Conservation (phyloP, 2,888 invertebrate species). For the Adelognathus sp. region DNA sequence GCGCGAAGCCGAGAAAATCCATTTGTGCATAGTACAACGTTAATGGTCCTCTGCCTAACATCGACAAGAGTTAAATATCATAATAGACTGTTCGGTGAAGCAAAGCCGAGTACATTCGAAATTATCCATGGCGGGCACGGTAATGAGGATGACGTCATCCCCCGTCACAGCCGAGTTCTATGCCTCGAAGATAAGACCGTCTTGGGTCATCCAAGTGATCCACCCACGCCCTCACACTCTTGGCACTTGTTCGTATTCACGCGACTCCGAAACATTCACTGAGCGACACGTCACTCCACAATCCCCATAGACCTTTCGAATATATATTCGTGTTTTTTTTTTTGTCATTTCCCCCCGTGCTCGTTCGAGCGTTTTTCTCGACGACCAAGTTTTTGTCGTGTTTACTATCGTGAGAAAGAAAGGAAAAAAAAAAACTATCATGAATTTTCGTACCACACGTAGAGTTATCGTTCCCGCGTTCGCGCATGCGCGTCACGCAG, state of each 20-base stretch:
- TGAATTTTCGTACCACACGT: slow-evolving; percentile 54
- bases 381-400: too few species aligned
- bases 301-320: slow-evolving; percentile 12
- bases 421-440: neutral
- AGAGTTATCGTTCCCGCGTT: slow-evolving; percentile 75
- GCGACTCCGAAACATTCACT: slow-evolving; percentile 43
- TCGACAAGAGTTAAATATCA: neutral
- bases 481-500: slow-evolving; percentile 71
- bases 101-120: neutral
- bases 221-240: slow-evolving; percentile 45
- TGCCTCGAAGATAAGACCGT: slow-evolving; percentile 46
- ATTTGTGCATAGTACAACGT: neutral
- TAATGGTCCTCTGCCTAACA: neutral
- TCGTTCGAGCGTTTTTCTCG: too few species aligned
- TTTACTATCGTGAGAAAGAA: neutral
- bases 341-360: too few species aligned
- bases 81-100: neutral
- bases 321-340: neutral
- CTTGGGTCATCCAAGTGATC: slow-evolving; percentile 53
- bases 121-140: slow-evolving; percentile 16
- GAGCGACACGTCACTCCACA: slow-evolving; percentile 27
- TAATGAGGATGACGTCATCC: slow-evolving; percentile 57
- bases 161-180: neutral
- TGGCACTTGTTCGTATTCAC: neutral
- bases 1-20: neutral